phyloP scores from a whole-genome alignment of 2,888 invertebrate species.

The Willowsia nigromaculata region DNA sequence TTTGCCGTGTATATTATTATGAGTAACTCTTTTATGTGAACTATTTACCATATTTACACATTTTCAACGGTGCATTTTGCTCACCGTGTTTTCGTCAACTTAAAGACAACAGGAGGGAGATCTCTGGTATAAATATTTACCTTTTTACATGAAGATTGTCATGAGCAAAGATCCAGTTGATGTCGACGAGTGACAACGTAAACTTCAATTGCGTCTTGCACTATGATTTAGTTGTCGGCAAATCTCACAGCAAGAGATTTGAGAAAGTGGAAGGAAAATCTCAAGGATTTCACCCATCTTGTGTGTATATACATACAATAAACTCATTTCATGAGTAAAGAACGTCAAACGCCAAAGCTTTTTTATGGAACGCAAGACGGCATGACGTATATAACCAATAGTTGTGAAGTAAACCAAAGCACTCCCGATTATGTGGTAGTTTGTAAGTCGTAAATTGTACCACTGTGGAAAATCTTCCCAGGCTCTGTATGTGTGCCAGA shows the following conservation, averaged over 20 bases:
- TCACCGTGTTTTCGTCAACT: not conserved
- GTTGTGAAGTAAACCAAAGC: not conserved
- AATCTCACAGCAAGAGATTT: not conserved
- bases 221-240: not conserved
- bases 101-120: not conserved
- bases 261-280: conserved; percentile 12
- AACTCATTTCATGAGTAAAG: not conserved
- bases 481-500: not conserved
- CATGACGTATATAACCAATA: not conserved
- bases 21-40: not conserved
- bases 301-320: not conserved
- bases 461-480: not conserved
- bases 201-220: not conserved
- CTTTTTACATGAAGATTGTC: not conserved
- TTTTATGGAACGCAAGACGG: too few species aligned
- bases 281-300: not conserved
- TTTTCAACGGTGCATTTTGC: conserved; percentile 6
- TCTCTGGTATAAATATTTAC: not conserved
- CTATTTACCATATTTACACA: not conserved
- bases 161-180: not conserved
- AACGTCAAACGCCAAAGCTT: not conserved
- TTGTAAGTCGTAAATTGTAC: not conserved
- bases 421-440: not conserved
- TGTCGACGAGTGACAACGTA: conserved; percentile 5
- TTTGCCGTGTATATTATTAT: not conserved